Base-by-base conservation (phyloP, 2,888 invertebrate species). In the Lathronympha strigana region DNA sequence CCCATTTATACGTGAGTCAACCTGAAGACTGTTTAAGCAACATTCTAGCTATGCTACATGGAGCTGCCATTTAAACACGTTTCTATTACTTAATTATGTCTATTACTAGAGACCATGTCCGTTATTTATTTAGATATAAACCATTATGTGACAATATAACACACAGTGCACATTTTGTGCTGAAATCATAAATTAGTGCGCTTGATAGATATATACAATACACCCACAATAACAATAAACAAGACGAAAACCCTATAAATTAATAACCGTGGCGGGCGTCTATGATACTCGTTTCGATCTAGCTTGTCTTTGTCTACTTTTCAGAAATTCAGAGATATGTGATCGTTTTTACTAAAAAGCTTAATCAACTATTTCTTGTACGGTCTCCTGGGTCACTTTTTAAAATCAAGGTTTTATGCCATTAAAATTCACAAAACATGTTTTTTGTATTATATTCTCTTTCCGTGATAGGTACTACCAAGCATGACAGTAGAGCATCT, bases 91-190 rank as follows among this genome's bases (percentile, higher is more conserved):
- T 25, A 33, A 53, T 53, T 25, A 28, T 28, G 17, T 55, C 40
- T 43, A 28, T 43, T 13, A n/a, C 31, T 9, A 57, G 31, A 40
- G 6, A 43, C 43, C 43, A 21, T 19, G 3, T 19, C 19, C 5
- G n/a, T 6, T 23, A 11, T 19, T 17, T 43, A 28, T 17, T 31
- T 57, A 57, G 43, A 38, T n/a, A 17, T 28, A 31, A 28, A 28
- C 17, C 19, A 1, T 31, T 31, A 19, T 36, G 53, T 38, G 38
- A 54, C 23, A 43, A 9, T 45, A 57, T 17, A 31, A 19, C 6
- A 17, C 31, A 36, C 19, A 31, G 51, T 53, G 51, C 51, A 57
- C 57, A 31, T 28, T 31, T 55, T 57, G 57, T 45, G 57, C 57
- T 28, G n/a, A 40, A 57, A 57, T 45, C 13, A 25, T 45, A 43